Percentiles rank a stretch among this genome's conserved stretches.
Conservation (phyloP, 2,888 invertebrate species). For the Clanis bilineata region DNA sequence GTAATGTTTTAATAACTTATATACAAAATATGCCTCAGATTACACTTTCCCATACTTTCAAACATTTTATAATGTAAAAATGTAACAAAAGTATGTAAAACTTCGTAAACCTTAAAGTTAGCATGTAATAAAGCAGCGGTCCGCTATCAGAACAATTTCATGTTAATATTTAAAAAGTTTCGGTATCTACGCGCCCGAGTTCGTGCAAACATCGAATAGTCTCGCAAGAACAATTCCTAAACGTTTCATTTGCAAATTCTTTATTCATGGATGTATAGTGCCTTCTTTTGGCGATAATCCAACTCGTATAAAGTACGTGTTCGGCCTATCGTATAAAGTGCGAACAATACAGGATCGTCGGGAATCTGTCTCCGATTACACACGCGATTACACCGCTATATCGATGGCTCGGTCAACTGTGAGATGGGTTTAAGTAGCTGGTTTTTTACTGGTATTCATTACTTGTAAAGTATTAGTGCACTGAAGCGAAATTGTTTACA, state of each 20-base stretch:
- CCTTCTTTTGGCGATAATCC: conserved; percentile 21
- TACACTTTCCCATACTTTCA: neutral
- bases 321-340: conserved; percentile 26
- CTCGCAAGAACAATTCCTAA: conserved; percentile 13
- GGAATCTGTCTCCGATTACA: conserved; percentile 47
- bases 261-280: conserved; percentile 9
- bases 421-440: neutral
- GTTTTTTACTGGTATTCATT: neutral
- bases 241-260: conserved; percentile 5
- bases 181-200: neutral
- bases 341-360: conserved; percentile 1
- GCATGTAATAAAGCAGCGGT: conserved; percentile 6
- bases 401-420: conserved; percentile 31
- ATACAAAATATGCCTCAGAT: neutral
- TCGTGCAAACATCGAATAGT: neutral
- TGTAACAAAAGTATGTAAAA: neutral
- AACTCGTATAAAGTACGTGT: conserved; percentile 27
- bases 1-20: neutral
- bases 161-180: conserved; percentile 14
- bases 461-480: neutral
- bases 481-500: neutral
- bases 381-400: conserved; percentile 43
- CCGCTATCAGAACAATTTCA: conserved; percentile 6
- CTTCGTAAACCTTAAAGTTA: neutral
- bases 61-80: neutral